Conservation (phyloP, 2,113 vertebrate species). For the Varanus salvator region DNA sequence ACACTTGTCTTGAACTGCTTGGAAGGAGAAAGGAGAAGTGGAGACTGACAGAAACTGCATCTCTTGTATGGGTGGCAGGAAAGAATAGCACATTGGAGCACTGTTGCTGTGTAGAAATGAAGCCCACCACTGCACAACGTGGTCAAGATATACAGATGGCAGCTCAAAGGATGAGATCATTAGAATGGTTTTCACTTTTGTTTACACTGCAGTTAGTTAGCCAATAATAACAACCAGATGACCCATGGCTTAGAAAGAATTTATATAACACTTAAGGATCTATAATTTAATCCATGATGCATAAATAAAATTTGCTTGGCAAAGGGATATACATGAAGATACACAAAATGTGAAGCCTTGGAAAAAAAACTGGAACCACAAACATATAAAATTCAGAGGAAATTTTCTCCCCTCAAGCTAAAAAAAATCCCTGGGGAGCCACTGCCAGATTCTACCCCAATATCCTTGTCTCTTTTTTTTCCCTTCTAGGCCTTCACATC, state of each 20-base stretch:
- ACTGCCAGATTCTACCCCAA: too few species aligned
- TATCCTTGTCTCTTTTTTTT: too few species aligned
- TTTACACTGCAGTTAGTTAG: constrained; percentile 52
- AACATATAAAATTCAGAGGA: too few species aligned
- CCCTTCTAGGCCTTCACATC: too few species aligned
- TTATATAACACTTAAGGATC: constrained; percentile 51
- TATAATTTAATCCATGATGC: constrained; percentile 28
- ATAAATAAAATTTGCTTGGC: constrained; percentile 61
- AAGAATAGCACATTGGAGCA: neutral
- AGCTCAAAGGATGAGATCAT: constrained; percentile 47
- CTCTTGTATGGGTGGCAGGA: neutral
- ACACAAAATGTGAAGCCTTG: too few species aligned
- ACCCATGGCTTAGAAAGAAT: constrained; percentile 53
- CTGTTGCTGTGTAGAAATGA: neutral
- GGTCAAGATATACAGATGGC: neutral
- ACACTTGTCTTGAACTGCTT: too few species aligned
- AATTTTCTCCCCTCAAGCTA: too few species aligned
- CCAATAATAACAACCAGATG: constrained; percentile 61
- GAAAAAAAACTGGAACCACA: too few species aligned
- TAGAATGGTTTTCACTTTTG: constrained; percentile 56
- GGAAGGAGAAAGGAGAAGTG: too few species aligned
- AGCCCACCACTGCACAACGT: neutral
- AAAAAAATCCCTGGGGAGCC: too few species aligned
- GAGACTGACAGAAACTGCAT: neutral
- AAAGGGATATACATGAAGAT: constrained; percentile 37